phyloP scores from a whole-genome alignment of 1,140 invertebrate genomes.

The Diachasma alloeum region DNA sequence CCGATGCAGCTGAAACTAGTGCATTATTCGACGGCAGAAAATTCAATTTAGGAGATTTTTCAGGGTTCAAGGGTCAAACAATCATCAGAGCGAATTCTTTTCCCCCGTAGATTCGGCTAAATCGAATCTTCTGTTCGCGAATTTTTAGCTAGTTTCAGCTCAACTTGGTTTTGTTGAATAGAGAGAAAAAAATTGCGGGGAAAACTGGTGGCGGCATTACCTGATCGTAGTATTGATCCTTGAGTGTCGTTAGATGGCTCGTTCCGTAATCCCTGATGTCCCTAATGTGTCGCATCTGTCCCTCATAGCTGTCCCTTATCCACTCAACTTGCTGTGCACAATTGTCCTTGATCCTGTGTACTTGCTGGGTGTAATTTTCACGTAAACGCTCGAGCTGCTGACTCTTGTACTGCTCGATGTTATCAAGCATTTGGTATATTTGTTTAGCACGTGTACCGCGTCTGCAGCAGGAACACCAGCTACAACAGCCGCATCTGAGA shows the following conservation, averaged over 20 bases:
- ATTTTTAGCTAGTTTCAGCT: no score
- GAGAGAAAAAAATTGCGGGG: background rate
- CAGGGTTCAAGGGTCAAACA: no score
- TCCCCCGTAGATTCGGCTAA: no score
- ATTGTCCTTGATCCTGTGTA: slow-evolving; percentile 89
- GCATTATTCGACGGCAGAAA: slow-evolving; percentile 66
- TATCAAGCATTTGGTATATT: slow-evolving; percentile 86
- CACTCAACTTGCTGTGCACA: slow-evolving; percentile 92
- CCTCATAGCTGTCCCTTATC: slow-evolving; percentile 90
- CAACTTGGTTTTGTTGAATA: no score
- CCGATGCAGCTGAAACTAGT: slow-evolving; percentile 81
- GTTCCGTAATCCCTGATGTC: slow-evolving; percentile 92
- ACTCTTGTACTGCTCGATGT: slow-evolving; percentile 89
- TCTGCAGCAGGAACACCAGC: slow-evolving; percentile 75
- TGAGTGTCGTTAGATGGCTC: slow-evolving; percentile 81
- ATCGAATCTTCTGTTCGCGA: no score
- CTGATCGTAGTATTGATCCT: slow-evolving; percentile 93
- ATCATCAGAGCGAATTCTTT: no score
- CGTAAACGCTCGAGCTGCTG: slow-evolving; percentile 86
- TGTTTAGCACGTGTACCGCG: slow-evolving; percentile 77
- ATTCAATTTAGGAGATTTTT: background rate
- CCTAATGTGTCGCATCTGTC: slow-evolving; percentile 84
- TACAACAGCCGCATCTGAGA: slow-evolving; percentile 68
- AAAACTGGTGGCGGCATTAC: slow-evolving; percentile 61
- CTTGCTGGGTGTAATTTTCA: slow-evolving; percentile 92